Evolutionary conservation across 2,888 invertebrate genomes (phyloP), one percentile per base, ranked within the genome.

Genomic region (Pristionchus mayeri): DNA sequence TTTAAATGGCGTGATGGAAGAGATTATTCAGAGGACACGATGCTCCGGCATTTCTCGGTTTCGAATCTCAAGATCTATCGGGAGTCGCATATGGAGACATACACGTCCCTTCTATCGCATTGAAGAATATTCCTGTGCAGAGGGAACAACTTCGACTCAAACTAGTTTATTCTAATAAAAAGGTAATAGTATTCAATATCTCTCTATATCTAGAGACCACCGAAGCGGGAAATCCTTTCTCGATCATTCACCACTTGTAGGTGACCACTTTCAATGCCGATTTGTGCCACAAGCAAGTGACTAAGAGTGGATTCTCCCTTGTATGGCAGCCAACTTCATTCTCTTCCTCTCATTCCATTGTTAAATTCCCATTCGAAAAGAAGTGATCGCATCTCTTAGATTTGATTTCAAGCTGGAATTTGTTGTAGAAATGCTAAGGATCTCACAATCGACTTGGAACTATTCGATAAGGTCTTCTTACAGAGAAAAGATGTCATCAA

Each of bases 381-480:
- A 82, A 52, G 82, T 67, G 27, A 48, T 40, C 11, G 6, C 21
- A 18, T 78, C 21, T 48, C 13, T 76, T 13, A 13, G 2, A 67
- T 37, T 4, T 37, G 11, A n/a, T 34, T 30, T 63, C 2, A 67
- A 57, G 57, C 30, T n/a, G n/a, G n/a, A n/a, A n/a, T n/a, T n/a
- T 57, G 57, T 81, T 57, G n/a, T n/a, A 82, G 89, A 60, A 88
- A 85, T 48, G 86, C 89, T 24, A 88, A 88, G 57, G 90, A 89
- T n/a, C 79, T 89, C 40, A 44, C 80, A 27, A 84, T 90, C 30
- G 89, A 88, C 50, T 85, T 92, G 78, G 89, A 92, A 67, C 86
- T 93, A 9, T 93, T 89, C 84, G 93, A 92, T 85, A 93, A 93
- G 87, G 92, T 92, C 50, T 92, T 94, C 92, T 90, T 93, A 90